Conservation (phyloP, 2,797 vertebrate genomes). For the Toxotes lorentzi region DNA sequence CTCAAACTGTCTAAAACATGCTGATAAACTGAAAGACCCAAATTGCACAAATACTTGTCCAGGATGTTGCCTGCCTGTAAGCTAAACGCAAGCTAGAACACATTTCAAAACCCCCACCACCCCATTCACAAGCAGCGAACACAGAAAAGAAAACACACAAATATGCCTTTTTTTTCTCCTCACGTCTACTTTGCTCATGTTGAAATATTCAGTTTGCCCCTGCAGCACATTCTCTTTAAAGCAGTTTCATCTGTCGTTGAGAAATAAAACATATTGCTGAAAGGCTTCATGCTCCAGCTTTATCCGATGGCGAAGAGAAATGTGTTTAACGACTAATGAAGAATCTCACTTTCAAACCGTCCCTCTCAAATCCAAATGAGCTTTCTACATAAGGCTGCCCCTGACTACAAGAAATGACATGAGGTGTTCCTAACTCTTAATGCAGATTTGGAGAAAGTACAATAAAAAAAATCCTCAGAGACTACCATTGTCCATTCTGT, state of each 20-base stretch:
- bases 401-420: background rate
- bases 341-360: background rate
- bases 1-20: background rate
- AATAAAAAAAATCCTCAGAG: background rate
- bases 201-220: slow-evolving; percentile 3
- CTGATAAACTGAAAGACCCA: background rate
- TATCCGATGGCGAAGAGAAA: background rate
- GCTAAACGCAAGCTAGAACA: background rate
- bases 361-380: background rate
- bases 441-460: background rate
- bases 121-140: background rate
- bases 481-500: background rate
- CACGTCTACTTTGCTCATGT: background rate
- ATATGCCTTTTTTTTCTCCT: background rate
- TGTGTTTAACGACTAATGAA: background rate
- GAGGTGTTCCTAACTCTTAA: background rate
- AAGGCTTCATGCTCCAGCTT: background rate
- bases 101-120: background rate
- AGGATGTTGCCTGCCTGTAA: background rate
- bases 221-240: background rate
- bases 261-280: background rate
- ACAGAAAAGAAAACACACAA: background rate
- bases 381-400: background rate
- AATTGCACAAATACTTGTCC: background rate
- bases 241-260: background rate